Base-by-base conservation (phyloP, 2,888 invertebrate genomes). In the Cephonodes hylas region DNA sequence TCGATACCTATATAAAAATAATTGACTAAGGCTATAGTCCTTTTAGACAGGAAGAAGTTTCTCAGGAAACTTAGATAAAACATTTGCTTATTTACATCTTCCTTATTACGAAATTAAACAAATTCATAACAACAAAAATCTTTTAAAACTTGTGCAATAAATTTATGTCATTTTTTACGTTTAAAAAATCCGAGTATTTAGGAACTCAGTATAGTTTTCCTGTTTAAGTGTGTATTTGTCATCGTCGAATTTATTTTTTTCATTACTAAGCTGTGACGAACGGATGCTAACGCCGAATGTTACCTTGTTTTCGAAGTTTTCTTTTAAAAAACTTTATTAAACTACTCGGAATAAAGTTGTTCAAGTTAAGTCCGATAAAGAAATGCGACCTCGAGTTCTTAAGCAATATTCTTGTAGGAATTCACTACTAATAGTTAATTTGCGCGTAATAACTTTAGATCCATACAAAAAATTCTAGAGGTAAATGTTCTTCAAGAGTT, bases 161-260 rank as follows among this genome's bases (percentile, higher is more conserved):
- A n/a, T n/a, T n/a, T n/a, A n/a, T n/a, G n/a, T n/a, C n/a, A n/a
- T n/a, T 18, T 31, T 27, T 53, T 27, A 27, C 3, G 13, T 27
- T 7, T 18, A 27, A 18, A 15, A 18, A 15, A 25, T 15, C 8
- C 18, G 22, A 15, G 13, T 31, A 27, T 18, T 31, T 13, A 31
- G 27, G 31, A 53, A 53, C 23, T 18, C 27, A 53, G 27, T 53
- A 53, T 53, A 18, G 38, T 27, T 53, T 53, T 53, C 53, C 53
- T 53, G 53, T 53, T 53, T 53, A 10, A 18, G 4, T 8, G 31
- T 18, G 53, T 31, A 18, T 15, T 25, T 27, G 10, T 22, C 18
- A 53, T n/a, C 8, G 18, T 5, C 27, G 53, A 31, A 27, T 31
- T 10, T 10, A 15, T 18, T 53, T 31, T 48, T 48, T 48, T 53